Evolutionary conservation across 2,797 vertebrate species (phyloP).

Genomic region (Dermochelys coriacea): DNA sequence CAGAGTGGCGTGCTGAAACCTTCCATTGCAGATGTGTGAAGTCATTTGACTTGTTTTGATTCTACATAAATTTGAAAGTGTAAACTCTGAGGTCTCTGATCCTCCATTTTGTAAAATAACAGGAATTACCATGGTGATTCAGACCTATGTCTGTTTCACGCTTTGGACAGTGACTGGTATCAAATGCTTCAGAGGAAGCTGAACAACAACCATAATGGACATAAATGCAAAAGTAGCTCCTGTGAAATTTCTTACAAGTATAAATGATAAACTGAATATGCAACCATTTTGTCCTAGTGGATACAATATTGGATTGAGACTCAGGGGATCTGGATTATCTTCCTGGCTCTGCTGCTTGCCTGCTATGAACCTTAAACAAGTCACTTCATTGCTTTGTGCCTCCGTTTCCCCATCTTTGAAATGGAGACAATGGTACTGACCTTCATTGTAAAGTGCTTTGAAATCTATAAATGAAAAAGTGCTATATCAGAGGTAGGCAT

Average conservation of each 20-base stretch:
- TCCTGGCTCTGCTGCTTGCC: neutral
- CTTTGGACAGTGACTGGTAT: neutral
- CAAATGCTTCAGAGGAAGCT: neutral
- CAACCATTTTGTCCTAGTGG: neutral
- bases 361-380: neutral
- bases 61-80: neutral
- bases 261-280: accelerated
- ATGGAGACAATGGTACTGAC: neutral
- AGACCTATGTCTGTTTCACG: neutral
- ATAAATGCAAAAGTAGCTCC: neutral
- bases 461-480: neutral
- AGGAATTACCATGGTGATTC: neutral
- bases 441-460: neutral
- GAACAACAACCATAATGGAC: neutral
- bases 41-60: accelerated
- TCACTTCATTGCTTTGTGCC: neutral
- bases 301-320: neutral
- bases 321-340: neutral
- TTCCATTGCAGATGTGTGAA: neutral
- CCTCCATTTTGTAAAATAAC: neutral
- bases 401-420: neutral
- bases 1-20: neutral
- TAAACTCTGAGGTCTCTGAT: neutral
- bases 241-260: neutral
- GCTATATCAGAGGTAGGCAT: neutral